Evolutionary conservation across 1,140 invertebrate species (phyloP).

Genomic region (Heliconius melpomene): DNA sequence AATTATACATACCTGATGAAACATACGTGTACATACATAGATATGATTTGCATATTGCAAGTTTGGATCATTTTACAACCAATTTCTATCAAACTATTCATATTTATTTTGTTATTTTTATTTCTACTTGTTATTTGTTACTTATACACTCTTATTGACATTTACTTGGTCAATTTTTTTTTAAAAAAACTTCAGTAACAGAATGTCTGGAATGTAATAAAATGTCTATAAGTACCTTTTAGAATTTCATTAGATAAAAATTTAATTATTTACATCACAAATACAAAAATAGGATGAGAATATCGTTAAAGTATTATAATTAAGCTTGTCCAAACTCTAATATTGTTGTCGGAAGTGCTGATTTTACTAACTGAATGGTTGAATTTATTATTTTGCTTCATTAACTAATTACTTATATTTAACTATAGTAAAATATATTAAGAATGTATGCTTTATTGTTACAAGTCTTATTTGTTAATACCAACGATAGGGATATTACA

Average conservation of each 20-base stretch:
- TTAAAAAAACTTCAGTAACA: neutral
- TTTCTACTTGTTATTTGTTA: slow-evolving; percentile 4
- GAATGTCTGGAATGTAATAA: neutral
- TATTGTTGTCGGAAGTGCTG: slow-evolving; percentile 4
- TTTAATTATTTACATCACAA: neutral
- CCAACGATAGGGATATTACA: neutral
- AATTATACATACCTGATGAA: slow-evolving; percentile 60
- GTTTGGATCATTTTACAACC: slow-evolving; percentile 44
- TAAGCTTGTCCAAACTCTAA: slow-evolving; percentile 8
- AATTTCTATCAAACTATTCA: slow-evolving; percentile 23
- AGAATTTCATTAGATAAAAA: neutral
- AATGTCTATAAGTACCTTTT: neutral
- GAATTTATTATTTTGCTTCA: slow-evolving; percentile 45
- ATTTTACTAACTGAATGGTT: slow-evolving; percentile 45
- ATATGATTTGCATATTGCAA: slow-evolving; percentile 64
- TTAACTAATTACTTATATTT: slow-evolving; percentile 26
- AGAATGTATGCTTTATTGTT: slow-evolving; percentile 27
- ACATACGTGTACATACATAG: slow-evolving; percentile 61
- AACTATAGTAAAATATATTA: slow-evolving; percentile 24
- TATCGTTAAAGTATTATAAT: neutral
- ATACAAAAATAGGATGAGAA: neutral
- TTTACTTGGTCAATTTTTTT: neutral
- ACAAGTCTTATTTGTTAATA: slow-evolving; percentile 39
- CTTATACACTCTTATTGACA: neutral
- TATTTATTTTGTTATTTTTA: slow-evolving; percentile 31